These are phyloP conservation scores for Watsonalla binaria DNA, from an alignment of 2,888 invertebrate genomes.

Conservation along the genomic window DNA sequence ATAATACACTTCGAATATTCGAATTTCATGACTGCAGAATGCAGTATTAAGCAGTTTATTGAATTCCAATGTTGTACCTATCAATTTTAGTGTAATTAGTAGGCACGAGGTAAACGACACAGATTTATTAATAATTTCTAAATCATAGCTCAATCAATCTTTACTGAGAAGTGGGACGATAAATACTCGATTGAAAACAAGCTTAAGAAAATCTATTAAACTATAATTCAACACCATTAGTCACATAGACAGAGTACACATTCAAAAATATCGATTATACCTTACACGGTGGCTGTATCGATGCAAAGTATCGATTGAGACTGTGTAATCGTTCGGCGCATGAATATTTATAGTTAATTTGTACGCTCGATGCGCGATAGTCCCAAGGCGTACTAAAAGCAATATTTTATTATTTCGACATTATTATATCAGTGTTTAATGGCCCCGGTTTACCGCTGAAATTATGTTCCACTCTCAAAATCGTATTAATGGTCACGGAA, in stretches of 20 bases:
- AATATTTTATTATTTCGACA: conserved; percentile 60
- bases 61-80: too few relatives aligned
- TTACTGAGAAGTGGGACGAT: too few relatives aligned
- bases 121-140: too few relatives aligned
- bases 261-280: conserved; percentile 34
- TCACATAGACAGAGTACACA: conserved; percentile 9
- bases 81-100: too few relatives aligned
- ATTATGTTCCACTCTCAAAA: conserved; percentile 44
- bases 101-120: too few relatives aligned
- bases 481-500: conserved; percentile 44
- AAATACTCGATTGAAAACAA: not conserved
- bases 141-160: too few relatives aligned
- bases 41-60: too few relatives aligned
- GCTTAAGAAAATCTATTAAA: not conserved
- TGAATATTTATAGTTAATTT: conserved; percentile 76
- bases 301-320: conserved; percentile 30
- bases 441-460: conserved; percentile 44
- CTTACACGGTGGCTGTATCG: conserved; percentile 37
- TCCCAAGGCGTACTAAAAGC: conserved; percentile 57
- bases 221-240: conserved; percentile 18
- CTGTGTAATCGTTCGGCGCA: conserved; percentile 46
- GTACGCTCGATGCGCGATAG: conserved; percentile 57
- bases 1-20: too few relatives aligned
- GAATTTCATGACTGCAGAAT: too few relatives aligned
- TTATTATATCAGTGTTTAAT: conserved; percentile 57